Evolutionary conservation across 2,113 vertebrate genomes (phyloP).

Genomic region (Mesocricetus auratus): DNA sequence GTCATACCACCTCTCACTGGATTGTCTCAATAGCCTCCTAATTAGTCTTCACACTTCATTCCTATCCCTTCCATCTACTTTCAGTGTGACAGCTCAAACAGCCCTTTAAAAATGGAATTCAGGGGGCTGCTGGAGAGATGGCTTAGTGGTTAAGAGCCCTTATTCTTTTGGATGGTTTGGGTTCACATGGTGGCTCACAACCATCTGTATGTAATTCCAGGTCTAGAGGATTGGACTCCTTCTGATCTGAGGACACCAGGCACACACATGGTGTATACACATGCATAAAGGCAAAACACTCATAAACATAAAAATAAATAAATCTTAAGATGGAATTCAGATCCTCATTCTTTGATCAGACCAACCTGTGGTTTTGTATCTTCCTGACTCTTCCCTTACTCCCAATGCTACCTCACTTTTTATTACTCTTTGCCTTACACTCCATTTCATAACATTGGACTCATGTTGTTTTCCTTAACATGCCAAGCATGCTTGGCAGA

Average conservation of each 20-base stretch:
- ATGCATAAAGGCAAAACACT: neutral
- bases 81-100: neutral
- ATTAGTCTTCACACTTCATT: neutral
- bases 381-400: neutral
- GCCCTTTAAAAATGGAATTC: neutral
- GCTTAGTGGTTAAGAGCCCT: neutral
- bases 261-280: neutral
- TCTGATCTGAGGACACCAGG: neutral
- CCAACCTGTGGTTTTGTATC: neutral
- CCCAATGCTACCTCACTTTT: neutral
- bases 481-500: neutral
- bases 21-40: neutral
- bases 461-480: slow-evolving; percentile 14
- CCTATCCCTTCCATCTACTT: neutral
- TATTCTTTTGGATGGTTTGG: neutral
- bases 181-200: neutral
- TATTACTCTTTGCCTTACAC: neutral
- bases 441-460: neutral
- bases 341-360: neutral
- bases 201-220: neutral
- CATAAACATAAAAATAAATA: neutral
- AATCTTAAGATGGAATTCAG: neutral
- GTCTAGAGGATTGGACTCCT: neutral
- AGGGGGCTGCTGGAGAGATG: neutral
- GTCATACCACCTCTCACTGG: neutral